Conservation (phyloP, 1,140 invertebrate genomes). For the Lanistes nyassanus region DNA sequence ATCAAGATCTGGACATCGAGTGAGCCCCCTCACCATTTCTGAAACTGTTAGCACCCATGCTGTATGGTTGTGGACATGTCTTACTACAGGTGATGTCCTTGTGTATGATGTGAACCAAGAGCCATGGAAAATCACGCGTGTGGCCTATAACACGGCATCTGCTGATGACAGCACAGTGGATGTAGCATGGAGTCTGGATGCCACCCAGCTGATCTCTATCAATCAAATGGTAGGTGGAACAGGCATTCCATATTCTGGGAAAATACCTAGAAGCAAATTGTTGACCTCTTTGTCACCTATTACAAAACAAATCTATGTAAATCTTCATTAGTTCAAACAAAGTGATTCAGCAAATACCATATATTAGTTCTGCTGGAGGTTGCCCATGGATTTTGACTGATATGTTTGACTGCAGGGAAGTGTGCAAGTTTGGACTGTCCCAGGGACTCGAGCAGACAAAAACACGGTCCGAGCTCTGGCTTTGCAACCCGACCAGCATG, state of each 20-base stretch:
- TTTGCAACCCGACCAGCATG: slow-evolving; percentile 28
- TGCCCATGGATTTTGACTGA: background rate
- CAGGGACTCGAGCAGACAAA: slow-evolving; percentile 29
- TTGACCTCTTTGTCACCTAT: no score
- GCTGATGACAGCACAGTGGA: slow-evolving; percentile 35
- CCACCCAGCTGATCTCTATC: slow-evolving; percentile 32
- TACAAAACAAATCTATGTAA: no score
- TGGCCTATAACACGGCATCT: slow-evolving; percentile 26
- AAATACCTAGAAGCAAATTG: no score
- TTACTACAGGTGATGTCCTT: slow-evolving; percentile 38
- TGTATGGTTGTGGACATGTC: no score
- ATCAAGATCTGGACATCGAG: no score
- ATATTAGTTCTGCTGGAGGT: no score
- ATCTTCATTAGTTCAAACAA: no score
- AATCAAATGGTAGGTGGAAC: slow-evolving; percentile 40
- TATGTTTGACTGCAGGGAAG: slow-evolving; percentile 31
- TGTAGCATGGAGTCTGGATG: slow-evolving; percentile 42
- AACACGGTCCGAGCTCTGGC: slow-evolving; percentile 24
- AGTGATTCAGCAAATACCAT: no score
- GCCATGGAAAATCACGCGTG: slow-evolving; percentile 37
- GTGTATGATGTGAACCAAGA: slow-evolving; percentile 36
- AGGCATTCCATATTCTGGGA: no score
- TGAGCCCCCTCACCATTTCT: no score
- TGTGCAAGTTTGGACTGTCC: slow-evolving; percentile 34
- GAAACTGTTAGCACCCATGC: no score